Evolutionary conservation across 2,888 invertebrate species (phyloP), one percentile per base, ranked within the genome.

Genomic region (Ditula angustiorana): DNA sequence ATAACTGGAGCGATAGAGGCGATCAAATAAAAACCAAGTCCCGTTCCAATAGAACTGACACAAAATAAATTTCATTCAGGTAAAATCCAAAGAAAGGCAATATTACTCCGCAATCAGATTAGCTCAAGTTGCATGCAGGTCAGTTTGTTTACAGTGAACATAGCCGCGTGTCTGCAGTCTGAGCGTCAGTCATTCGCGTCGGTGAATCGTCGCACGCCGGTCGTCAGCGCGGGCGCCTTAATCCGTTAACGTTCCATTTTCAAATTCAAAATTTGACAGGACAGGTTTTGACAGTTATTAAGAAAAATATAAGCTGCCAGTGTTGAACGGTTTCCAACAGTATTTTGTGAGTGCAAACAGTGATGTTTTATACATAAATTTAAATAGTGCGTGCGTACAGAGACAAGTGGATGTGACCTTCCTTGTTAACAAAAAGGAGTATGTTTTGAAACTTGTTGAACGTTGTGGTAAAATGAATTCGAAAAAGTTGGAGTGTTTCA

Each of bases 401-500:
- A 84, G 87, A 87, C 87, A 85, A 87, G 90, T 91, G 91, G 76
- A 81, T 83, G 87, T 88, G 86, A 86, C 85, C 86, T 86, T 86
- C 79, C 77, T 77, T 80, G 81, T 76, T 72, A 73, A 66, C 75
- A 75, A 76, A 80, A 81, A 81, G 78, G 77, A 78, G 78, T 65
- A 64, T 66, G 66, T 73, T 75, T 77, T 74, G 73, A 80, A 82
- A 83, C 82, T 80, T 78, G 75, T 76, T 68, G 71, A 73, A 74
- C 68, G 76, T 80, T 80, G 78, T 82, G 78, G 76, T 75, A 86
- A 81, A 69, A 92, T 92, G 92, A 92, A 92, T 91, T 86, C 92
- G 68, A 92, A 92, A 86, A 92, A 92, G 83, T 81, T 92, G 85
- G 92, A 92, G 83, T 89, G 90, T 76, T 89, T 88, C 71, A 86